Percentiles rank a stretch among this genome's conserved stretches.
phyloP scores from a whole-genome alignment of 1,140 invertebrate species.

The Drosophila tropicalis region DNA sequence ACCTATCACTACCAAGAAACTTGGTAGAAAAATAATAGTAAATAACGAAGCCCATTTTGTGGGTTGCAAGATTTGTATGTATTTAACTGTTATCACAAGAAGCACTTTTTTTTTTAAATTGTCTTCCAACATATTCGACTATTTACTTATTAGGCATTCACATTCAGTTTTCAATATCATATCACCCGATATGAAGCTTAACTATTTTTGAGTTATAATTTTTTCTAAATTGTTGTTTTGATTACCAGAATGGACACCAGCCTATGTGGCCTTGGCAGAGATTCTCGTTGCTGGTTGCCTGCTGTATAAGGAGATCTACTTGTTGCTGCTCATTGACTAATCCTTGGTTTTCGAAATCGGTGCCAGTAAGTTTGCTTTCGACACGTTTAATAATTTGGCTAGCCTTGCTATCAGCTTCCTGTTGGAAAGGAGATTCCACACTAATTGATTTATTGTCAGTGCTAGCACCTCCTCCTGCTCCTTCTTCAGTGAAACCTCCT shows the following conservation, averaged over 20 bases:
- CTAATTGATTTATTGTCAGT: slow-evolving; percentile 81
- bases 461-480: slow-evolving; percentile 67
- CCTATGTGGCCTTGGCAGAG: slow-evolving; percentile 99
- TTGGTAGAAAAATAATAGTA: too few relatives aligned
- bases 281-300: slow-evolving; percentile 99
- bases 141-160: too few relatives aligned
- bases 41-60: too few relatives aligned
- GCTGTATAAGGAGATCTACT: slow-evolving; percentile 96
- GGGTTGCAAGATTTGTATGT: too few relatives aligned
- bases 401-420: slow-evolving; percentile 92
- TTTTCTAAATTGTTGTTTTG: too few relatives aligned
- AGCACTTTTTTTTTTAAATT: too few relatives aligned
- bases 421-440: slow-evolving; percentile 61
- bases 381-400: slow-evolving; percentile 95
- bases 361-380: slow-evolving; percentile 96
- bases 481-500: slow-evolving; percentile 80
- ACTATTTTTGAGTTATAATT: too few relatives aligned
- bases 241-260: slow-evolving; percentile 83
- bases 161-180: too few relatives aligned
- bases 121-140: too few relatives aligned
- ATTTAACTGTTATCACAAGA: too few relatives aligned
- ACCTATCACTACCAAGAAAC: too few relatives aligned
- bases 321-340: slow-evolving; percentile 93
- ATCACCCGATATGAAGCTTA: too few relatives aligned
- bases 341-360: slow-evolving; percentile 95